Base-by-base conservation (phyloP, 1,140 invertebrate genomes). In the Drosophila bipectinata region DNA sequence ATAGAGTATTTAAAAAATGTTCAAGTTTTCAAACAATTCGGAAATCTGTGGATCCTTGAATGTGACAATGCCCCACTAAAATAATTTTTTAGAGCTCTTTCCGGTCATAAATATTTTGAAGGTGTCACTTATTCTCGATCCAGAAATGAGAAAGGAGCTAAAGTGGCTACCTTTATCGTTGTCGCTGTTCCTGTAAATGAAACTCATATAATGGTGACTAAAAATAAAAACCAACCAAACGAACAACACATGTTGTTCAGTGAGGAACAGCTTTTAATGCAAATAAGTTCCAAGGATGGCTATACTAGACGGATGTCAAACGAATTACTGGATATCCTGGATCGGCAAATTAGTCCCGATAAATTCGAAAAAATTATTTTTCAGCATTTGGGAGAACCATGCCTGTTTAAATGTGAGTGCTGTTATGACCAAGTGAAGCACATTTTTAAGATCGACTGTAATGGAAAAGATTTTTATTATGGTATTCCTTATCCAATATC, bases 41-140 rank as follows among this genome's bases (percentile, higher is more conserved):
- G 64, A 7, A 66, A 66, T 24, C 7, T 18, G 14, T 68, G 64
- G 64, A 24, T 21, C 30, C 30, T 53, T 12, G 7, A 66, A 6
- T 68, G 48, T n/a, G 30, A 66, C 6, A 61, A 66, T 5, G 2
- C 32, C 1, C 28, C 1, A 0, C 8, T 54, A 6, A 6, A 47
- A 7, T 4, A 37, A 0, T 28, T 68, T 3, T 45, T 68, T 28
- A 21, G 21, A n/a, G 34, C 12, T 4, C 34, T 37, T n/a, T 37
- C 34, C 12, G 32, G 32, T 3, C 8, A 34, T 34, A 3, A 1
- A 45, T 14, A 26, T 67, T 0, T 44, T 21, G 9, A 26, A 26
- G 6, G 7, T 5, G 30, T 45, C 47, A 3, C 30, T 14, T 4
- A 18, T 64, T 28, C 26, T 28, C 26, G 26, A 28, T 6, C 26